phyloP scores from a whole-genome alignment of 2,888 invertebrate genomes.

The Pristionchus mayeri region DNA sequence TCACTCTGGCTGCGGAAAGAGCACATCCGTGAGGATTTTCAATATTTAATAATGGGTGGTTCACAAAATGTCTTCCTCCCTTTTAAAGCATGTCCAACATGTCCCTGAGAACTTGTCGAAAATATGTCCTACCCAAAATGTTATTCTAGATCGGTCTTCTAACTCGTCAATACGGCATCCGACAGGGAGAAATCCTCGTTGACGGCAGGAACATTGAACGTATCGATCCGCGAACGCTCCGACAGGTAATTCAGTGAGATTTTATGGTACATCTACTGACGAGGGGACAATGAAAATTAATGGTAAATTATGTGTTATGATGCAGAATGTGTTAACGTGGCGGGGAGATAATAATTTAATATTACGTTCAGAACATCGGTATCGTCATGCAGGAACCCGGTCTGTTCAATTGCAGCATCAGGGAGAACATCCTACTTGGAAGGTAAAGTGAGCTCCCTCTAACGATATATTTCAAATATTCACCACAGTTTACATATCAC shows the following conservation, averaged over 20 bases:
- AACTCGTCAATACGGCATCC: constrained; percentile 24
- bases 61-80: no score
- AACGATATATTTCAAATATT: no score
- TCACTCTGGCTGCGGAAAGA: constrained; percentile 46
- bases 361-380: constrained; percentile 46
- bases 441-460: not conserved
- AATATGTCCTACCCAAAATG: no score
- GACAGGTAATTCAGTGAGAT: not conserved
- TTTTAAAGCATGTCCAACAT: no score
- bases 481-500: no score
- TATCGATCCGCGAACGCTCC: not conserved
- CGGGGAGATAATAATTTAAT: no score
- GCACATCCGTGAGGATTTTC: constrained; percentile 13
- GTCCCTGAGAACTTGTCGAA: no score
- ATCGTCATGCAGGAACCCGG: constrained; percentile 53
- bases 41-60: not conserved
- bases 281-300: no score
- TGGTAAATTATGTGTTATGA: no score
- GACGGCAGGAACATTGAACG: constrained; percentile 15
- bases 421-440: constrained; percentile 46
- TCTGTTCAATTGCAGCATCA: constrained; percentile 47
- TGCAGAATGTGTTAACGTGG: no score
- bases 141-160: constrained; percentile 19
- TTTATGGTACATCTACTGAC: no score
- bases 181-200: not conserved